Evolutionary conservation across 2,888 invertebrate genomes (phyloP).

Genomic region (Seladonia tumulorum): DNA sequence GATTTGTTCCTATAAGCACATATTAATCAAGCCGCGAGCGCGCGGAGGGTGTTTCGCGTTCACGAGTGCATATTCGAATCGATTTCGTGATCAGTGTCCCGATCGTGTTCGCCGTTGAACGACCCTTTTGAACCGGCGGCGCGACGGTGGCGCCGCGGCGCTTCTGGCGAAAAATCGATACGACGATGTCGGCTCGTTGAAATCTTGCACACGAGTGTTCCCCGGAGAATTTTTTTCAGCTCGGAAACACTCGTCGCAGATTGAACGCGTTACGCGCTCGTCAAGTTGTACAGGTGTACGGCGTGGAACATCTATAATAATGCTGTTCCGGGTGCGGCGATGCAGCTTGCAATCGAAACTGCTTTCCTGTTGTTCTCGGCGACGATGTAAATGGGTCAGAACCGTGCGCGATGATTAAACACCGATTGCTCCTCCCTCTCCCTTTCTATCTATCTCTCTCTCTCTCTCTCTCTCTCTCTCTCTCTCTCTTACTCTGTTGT

Average conservation of each 20-base stretch:
- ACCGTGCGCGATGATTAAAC: conserved; percentile 50
- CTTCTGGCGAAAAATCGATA: conserved; percentile 1
- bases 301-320: conserved; percentile 39
- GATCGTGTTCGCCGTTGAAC: background rate
- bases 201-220: conserved; percentile 14
- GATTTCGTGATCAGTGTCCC: background rate
- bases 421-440: conserved; percentile 43
- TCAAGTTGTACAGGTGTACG: conserved; percentile 17
- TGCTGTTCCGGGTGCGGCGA: conserved; percentile 11
- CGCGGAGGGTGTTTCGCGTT: background rate
- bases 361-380: conserved; percentile 42
- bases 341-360: conserved; percentile 36
- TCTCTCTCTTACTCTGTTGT: no score
- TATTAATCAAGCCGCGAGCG: background rate
- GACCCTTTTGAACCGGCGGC: background rate
- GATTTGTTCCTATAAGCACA: background rate
- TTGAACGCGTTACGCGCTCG: conserved; percentile 15
- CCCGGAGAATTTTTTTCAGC: conserved; percentile 16
- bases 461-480: background rate
- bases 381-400: conserved; percentile 49
- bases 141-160: background rate
- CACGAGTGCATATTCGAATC: background rate
- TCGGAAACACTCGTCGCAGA: background rate
- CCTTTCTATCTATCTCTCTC: background rate
- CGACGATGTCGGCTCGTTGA: background rate